These are phyloP conservation scores for Loxodonta africana DNA, from an alignment of 2,113 vertebrate species.

Conservation along the genomic window DNA sequence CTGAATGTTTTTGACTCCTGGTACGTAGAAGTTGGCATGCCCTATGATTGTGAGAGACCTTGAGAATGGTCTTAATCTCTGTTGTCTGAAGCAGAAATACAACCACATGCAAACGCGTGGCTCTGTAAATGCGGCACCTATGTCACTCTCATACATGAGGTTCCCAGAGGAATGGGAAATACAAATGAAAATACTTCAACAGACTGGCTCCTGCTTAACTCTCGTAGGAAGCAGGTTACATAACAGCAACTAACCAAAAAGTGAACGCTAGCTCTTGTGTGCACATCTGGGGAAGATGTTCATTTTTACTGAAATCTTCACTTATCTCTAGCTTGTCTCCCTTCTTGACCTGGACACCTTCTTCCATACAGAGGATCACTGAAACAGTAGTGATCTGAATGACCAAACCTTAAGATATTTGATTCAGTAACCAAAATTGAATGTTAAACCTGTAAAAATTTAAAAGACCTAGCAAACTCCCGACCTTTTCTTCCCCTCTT, in stretches of 20 bases:
- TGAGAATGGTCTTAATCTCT: constrained; percentile 44
- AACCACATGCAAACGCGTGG: neutral
- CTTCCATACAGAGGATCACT: neutral
- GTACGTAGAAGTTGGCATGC: neutral
- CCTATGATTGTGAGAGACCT: neutral
- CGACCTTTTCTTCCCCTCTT: constrained; percentile 29
- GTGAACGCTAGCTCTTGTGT: neutral
- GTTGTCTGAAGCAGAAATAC: constrained; percentile 1
- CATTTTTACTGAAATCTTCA: constrained; percentile 27
- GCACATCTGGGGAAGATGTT: constrained; percentile 29
- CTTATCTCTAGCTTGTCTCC: neutral
- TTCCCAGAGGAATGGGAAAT: neutral
- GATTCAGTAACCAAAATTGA: constrained; percentile 57
- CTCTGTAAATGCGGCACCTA: neutral
- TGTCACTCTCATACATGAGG: neutral
- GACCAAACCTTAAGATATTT: neutral
- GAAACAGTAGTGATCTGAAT: neutral
- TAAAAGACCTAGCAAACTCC: constrained; percentile 47
- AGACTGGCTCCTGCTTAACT: neutral
- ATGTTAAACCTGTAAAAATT: constrained; percentile 35
- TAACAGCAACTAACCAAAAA: neutral
- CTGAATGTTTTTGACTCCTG: neutral
- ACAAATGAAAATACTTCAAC: constrained; percentile 2
- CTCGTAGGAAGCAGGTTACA: neutral
- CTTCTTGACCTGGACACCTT: neutral